phyloP scores from a whole-genome alignment of 2,888 invertebrate species.

The Dendrolimus pini region DNA sequence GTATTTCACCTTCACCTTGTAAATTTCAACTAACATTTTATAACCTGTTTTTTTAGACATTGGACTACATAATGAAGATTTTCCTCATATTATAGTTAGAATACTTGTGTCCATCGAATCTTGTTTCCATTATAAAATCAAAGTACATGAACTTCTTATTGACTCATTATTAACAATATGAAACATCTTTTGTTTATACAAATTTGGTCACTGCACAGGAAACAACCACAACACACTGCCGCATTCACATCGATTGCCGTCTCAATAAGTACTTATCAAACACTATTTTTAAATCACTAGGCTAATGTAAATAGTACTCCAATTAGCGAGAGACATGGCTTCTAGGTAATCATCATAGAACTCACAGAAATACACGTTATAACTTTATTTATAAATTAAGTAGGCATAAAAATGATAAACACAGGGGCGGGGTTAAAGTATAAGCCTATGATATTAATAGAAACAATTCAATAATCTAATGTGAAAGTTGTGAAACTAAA shows the following conservation, averaged over 20 bases:
- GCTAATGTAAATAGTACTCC: conserved; percentile 25
- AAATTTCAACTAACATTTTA: too few relatives aligned
- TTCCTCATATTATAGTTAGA: too few relatives aligned
- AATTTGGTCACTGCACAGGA: conserved; percentile 22
- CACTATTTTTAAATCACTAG: conserved; percentile 7
- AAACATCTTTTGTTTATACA: conserved; percentile 34
- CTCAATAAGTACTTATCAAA: not conserved
- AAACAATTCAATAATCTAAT: conserved; percentile 54
- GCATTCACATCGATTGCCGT: not conserved
- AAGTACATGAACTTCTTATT: not conserved
- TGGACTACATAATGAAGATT: too few relatives aligned
- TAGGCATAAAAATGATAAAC: conserved; percentile 2
- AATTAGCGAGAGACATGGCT: conserved; percentile 22
- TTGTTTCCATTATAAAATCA: not conserved
- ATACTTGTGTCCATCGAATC: too few relatives aligned
- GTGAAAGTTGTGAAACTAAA: conserved; percentile 72
- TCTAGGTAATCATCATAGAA: conserved; percentile 10
- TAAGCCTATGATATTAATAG: conserved; percentile 61
- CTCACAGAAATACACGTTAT: conserved; percentile 15
- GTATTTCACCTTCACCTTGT: too few relatives aligned
- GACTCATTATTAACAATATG: not conserved
- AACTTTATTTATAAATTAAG: conserved; percentile 17
- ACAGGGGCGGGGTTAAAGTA: conserved; percentile 24
- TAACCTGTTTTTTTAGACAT: too few relatives aligned
- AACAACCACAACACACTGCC: conserved; percentile 6